Percentiles rank a stretch among this genome's conserved stretches.
phyloP scores from a whole-genome alignment of 2,888 invertebrate species.

The Sarcophaga variegata region DNA sequence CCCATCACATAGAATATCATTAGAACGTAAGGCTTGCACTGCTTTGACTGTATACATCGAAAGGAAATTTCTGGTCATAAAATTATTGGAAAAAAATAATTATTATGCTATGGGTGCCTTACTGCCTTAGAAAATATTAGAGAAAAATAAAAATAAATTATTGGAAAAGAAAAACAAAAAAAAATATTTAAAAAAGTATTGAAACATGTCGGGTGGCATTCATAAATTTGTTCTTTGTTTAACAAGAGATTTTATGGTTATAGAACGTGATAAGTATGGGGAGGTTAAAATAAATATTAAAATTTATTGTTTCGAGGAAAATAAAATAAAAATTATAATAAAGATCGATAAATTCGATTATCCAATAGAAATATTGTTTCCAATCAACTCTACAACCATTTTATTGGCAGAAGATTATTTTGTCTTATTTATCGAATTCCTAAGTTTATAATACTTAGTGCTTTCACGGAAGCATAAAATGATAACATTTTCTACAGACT shows the following conservation, averaged over 20 bases:
- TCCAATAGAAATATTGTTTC: too few species aligned
- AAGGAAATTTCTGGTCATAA: slow-evolving; percentile 15
- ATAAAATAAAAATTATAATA: not conserved
- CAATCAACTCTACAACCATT: too few species aligned
- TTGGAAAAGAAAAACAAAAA: slow-evolving; percentile 4
- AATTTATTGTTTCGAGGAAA: slow-evolving; percentile 1
- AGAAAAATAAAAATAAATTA: slow-evolving; percentile 46
- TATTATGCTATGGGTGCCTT: slow-evolving; percentile 61
- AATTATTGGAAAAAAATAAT: slow-evolving; percentile 40
- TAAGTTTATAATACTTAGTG: too few species aligned
- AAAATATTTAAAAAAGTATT: slow-evolving; percentile 12
- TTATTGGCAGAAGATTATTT: too few species aligned
- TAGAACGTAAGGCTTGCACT: not conserved
- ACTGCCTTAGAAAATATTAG: not conserved
- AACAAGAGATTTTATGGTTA: slow-evolving; percentile 67
- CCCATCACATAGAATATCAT: not conserved
- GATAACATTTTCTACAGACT: too few species aligned
- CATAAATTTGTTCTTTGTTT: slow-evolving; percentile 74
- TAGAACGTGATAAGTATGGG: slow-evolving; percentile 50
- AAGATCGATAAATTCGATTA: slow-evolving; percentile 5
- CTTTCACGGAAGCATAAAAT: too few species aligned
- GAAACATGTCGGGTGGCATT: slow-evolving; percentile 72
- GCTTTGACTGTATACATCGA: too few species aligned
- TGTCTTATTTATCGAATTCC: too few species aligned
- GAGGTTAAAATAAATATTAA: slow-evolving; percentile 28